Evolutionary conservation across 2,888 invertebrate genomes (phyloP).

Genomic region (Antheraea assamensis): DNA sequence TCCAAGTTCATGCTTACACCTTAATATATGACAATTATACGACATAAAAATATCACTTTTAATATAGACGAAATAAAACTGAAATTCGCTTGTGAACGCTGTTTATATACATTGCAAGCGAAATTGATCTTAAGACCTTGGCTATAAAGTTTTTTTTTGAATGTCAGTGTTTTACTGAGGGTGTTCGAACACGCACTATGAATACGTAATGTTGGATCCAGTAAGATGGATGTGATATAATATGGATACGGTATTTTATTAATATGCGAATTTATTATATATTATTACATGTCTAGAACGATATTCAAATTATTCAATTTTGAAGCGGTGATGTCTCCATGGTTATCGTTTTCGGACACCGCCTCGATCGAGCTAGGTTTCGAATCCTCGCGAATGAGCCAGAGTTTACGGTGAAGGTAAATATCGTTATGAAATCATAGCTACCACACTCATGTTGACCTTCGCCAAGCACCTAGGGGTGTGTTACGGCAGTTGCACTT

Average conservation of each 20-base stretch:
- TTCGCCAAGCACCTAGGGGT: too few relatives aligned
- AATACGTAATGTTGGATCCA: conserved; percentile 47
- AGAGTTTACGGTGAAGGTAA: too few relatives aligned
- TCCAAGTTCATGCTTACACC: conserved; percentile 20
- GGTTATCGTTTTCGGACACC: too few relatives aligned
- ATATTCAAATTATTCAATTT: too few relatives aligned
- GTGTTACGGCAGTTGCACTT: too few relatives aligned
- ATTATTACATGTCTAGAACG: too few relatives aligned
- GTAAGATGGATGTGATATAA: conserved; percentile 34
- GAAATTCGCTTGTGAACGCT: conserved; percentile 24
- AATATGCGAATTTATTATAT: not conserved
- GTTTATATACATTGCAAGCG: not conserved
- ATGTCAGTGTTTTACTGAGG: not conserved
- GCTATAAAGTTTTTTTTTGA: not conserved
- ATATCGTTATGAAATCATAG: too few relatives aligned
- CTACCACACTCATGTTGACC: too few relatives aligned
- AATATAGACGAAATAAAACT: conserved; percentile 13
- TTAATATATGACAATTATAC: not conserved
- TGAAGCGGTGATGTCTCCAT: too few relatives aligned
- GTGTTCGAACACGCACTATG: conserved; percentile 39
- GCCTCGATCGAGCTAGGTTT: too few relatives aligned
- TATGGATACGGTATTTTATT: conserved; percentile 28
- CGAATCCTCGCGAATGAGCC: too few relatives aligned
- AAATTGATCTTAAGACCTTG: not conserved
- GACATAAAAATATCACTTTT: conserved; percentile 33